A percentile compares a stretch with the other conserved stretches of the same genome.
phyloP scores from a whole-genome alignment of 2,113 vertebrate genomes.

The Diglossa brunneiventris region DNA sequence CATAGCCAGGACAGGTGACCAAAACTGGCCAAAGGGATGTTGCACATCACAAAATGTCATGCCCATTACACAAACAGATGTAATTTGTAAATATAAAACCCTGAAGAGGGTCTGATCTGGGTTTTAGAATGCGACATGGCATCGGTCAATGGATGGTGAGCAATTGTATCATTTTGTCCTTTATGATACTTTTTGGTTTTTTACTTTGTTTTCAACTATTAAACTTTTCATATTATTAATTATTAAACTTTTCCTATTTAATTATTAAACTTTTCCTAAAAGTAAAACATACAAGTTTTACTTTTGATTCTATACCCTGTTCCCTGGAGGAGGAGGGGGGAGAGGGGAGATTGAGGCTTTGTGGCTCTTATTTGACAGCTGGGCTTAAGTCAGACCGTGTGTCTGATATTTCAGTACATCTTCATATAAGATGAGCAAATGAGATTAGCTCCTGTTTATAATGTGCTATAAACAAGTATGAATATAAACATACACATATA shows the following conservation, averaged over 20 bases:
- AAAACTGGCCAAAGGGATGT: background rate
- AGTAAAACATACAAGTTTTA: background rate
- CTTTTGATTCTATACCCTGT: background rate
- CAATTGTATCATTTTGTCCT: background rate
- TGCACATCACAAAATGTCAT: background rate
- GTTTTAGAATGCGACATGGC: background rate
- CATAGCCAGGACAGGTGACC: background rate
- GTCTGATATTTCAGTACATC: background rate
- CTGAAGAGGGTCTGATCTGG: too few relatives aligned
- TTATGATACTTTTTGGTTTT: background rate
- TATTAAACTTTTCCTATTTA: background rate
- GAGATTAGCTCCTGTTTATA: background rate
- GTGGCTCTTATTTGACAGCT: background rate
- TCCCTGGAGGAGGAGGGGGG: fast-evolving
- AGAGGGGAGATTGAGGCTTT: background rate
- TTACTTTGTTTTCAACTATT: background rate
- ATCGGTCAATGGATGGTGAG: fast-evolving
- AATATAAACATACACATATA: background rate
- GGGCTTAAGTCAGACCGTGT: background rate
- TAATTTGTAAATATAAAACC: too few relatives aligned
- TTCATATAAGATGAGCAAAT: background rate
- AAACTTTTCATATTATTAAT: background rate
- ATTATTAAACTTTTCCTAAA: background rate
- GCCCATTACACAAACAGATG: too few relatives aligned
- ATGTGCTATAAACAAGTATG: background rate